Evolutionary conservation across 92 coral and sea anemone species (phyloP).

Genomic region (Umimayanthus kanabou): DNA sequence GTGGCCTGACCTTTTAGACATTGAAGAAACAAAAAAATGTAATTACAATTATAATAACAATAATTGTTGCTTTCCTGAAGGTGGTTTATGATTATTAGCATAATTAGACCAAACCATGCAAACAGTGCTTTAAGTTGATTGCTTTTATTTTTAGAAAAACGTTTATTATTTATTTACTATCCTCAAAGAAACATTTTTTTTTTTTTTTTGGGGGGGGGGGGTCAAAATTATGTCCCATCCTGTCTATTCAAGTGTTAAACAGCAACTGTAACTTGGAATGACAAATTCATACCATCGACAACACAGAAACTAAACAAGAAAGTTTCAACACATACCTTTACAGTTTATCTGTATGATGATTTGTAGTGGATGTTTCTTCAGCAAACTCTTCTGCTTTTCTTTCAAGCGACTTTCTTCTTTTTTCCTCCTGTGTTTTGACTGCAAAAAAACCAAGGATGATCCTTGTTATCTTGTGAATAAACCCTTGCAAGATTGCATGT

Average conservation of each 20-base stretch:
- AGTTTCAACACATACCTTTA: constrained; percentile 63
- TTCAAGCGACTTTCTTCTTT: constrained; percentile 87
- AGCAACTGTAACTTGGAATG: too few relatives aligned
- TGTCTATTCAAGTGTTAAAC: too few relatives aligned
- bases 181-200: too few relatives aligned
- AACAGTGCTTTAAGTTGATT: too few relatives aligned
- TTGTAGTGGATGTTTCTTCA: constrained; percentile 95
- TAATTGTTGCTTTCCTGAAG: too few relatives aligned
- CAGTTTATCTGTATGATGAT: constrained; percentile 69
- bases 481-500: too few relatives aligned
- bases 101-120: too few relatives aligned
- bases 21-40: not conserved
- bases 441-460: constrained; percentile 1
- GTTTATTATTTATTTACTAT: too few relatives aligned
- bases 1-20: constrained; percentile 65
- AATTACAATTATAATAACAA: not conserved
- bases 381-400: constrained; percentile 77
- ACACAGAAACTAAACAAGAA: not conserved
- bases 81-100: too few relatives aligned
- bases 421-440: constrained; percentile 90
- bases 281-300: not conserved
- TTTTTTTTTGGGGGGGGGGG: not conserved
- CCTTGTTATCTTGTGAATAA: not conserved
- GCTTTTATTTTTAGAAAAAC: too few relatives aligned
- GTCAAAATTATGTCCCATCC: too few relatives aligned